Evolutionary conservation across 2,888 invertebrate species (phyloP).

Genomic region (Cryptocephalus moraei): DNA sequence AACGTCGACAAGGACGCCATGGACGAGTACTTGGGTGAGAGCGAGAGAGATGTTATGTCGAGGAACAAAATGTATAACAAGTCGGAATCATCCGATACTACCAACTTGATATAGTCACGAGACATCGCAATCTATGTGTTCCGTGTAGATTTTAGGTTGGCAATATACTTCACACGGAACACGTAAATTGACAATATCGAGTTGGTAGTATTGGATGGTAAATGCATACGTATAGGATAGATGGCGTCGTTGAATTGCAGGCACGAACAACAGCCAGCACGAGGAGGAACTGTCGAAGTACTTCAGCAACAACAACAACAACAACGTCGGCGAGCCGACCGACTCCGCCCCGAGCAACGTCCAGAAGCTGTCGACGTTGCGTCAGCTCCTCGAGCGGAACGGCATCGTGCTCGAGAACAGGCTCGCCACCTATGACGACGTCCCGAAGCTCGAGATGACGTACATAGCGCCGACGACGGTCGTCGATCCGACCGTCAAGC

Average conservation of each 20-base stretch:
- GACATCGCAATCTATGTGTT: too few species aligned
- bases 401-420: conserved; percentile 14
- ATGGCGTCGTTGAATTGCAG: conserved; percentile 28
- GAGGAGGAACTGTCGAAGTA: conserved; percentile 79
- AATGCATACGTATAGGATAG: too few species aligned
- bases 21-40: conserved; percentile 62
- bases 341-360: conserved; percentile 21
- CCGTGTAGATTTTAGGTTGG: too few species aligned
- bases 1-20: conserved; percentile 71
- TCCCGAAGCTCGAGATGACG: not conserved
- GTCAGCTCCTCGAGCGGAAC: conserved; percentile 51
- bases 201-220: too few species aligned
- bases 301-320: conserved; percentile 49
- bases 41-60: too few species aligned
- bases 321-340: conserved; percentile 20
- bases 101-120: too few species aligned
- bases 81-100: too few species aligned
- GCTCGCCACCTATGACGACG: not conserved
- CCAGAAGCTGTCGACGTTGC: conserved; percentile 58
- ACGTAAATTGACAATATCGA: too few species aligned
- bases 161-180: too few species aligned
- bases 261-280: conserved; percentile 64
- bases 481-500: conserved; percentile 21
- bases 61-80: too few species aligned
- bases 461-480: conserved; percentile 9